These are phyloP conservation scores for Muscina levida DNA, from an alignment of 2,888 invertebrate species.

Conservation along the genomic window DNA sequence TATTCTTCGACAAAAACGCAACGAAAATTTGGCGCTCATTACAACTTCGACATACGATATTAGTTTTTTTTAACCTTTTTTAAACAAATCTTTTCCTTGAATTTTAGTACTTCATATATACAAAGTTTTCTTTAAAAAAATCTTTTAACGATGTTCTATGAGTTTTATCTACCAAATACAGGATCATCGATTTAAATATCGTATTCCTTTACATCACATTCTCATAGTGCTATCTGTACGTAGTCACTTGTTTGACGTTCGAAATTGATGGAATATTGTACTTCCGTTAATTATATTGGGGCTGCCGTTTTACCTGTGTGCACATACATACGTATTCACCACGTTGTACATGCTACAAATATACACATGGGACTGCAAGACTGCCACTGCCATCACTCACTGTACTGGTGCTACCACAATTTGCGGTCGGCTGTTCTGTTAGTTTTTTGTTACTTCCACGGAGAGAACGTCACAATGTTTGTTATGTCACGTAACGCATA, in stretches of 20 bases:
- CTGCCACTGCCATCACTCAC: constrained; percentile 33
- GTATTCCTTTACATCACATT: too few relatives aligned
- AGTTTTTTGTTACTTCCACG: background rate
- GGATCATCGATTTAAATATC: too few relatives aligned
- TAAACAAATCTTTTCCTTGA: too few relatives aligned
- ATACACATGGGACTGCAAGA: constrained; percentile 30
- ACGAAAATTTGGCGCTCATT: too few relatives aligned
- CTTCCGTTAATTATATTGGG: constrained; percentile 54
- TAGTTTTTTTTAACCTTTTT: too few relatives aligned
- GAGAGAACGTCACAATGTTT: constrained; percentile 33
- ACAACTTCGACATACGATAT: too few relatives aligned
- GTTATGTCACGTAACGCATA: constrained; percentile 58
- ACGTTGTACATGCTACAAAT: background rate
- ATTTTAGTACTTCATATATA: too few relatives aligned
- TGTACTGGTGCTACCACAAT: constrained; percentile 31
- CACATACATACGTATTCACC: background rate
- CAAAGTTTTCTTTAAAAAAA: too few relatives aligned
- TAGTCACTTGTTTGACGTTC: constrained; percentile 2
- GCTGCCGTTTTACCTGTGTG: background rate
- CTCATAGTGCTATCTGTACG: background rate
- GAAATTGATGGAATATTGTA: constrained; percentile 46
- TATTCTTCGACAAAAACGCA: too few relatives aligned
- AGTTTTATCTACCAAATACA: too few relatives aligned
- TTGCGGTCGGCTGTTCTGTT: constrained; percentile 14
- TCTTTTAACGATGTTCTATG: too few relatives aligned